Conservation (phyloP, 64 coral and sea anemone species). For the Trachythela sp. region DNA sequence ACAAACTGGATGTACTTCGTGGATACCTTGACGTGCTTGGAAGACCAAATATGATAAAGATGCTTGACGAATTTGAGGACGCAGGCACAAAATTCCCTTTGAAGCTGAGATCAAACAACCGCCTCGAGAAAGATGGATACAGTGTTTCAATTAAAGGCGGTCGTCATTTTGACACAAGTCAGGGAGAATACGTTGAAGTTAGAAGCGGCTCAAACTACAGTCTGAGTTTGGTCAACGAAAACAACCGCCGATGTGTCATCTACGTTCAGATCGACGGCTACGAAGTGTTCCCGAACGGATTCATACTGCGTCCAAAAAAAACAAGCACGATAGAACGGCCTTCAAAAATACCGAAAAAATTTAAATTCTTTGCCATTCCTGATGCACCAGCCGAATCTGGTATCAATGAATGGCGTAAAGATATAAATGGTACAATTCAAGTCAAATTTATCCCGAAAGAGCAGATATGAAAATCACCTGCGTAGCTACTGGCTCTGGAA, state of each 20-base stretch:
- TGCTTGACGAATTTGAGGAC: neutral
- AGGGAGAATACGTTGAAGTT: neutral
- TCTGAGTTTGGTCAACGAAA: neutral
- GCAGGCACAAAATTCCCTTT: neutral
- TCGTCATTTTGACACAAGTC: neutral
- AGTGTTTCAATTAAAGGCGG: neutral
- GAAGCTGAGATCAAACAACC: neutral
- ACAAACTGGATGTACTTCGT: neutral
- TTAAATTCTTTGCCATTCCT: neutral
- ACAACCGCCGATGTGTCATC: neutral
- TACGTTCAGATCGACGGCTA: neutral
- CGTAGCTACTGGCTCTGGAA: neutral
- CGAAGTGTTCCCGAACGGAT: neutral
- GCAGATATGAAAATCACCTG: neutral
- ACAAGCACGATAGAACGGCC: neutral
- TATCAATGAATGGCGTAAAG: neutral
- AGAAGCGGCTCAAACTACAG: neutral
- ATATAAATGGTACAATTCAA: neutral
- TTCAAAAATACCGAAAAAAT: neutral
- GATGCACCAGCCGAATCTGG: neutral
- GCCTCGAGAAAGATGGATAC: neutral
- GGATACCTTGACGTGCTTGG: neutral
- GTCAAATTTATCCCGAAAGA: neutral
- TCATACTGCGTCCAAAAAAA: neutral
- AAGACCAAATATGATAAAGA: neutral